Conservation (phyloP, 2,113 vertebrate genomes). For the Epinephelus cyanopodus region DNA sequence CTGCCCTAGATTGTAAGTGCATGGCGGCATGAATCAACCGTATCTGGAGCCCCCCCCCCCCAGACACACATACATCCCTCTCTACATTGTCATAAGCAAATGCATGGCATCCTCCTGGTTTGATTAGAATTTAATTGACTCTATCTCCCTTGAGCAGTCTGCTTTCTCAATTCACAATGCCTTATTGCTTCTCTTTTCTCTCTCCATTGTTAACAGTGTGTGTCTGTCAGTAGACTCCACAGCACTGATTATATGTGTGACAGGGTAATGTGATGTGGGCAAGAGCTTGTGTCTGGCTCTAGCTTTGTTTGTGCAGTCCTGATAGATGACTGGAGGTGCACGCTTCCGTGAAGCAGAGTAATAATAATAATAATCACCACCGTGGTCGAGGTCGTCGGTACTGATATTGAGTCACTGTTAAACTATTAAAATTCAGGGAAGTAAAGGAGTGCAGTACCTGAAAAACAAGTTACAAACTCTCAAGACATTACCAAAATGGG, state of each 20-base stretch:
- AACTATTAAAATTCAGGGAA: slow-evolving; percentile 7
- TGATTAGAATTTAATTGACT: slow-evolving; percentile 61
- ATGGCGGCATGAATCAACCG: slow-evolving; percentile 13
- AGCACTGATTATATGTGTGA: slow-evolving; percentile 24
- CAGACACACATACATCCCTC: background rate
- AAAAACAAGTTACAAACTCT: slow-evolving; percentile 8
- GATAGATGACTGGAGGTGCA: background rate
- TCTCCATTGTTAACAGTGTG: slow-evolving; percentile 26
- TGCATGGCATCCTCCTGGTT: slow-evolving; percentile 41
- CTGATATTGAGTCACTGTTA: slow-evolving; percentile 11
- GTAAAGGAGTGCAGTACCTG: background rate
- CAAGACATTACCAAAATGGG: background rate
- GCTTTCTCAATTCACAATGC: slow-evolving; percentile 35
- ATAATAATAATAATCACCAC: background rate
- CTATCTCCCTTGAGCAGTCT: slow-evolving; percentile 52
- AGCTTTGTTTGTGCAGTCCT: background rate
- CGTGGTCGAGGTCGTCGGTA: background rate
- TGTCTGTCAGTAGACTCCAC: slow-evolving; percentile 23
- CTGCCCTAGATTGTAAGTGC: slow-evolving; percentile 15
- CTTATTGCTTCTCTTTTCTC: slow-evolving; percentile 9
- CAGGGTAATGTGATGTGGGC: slow-evolving; percentile 23
- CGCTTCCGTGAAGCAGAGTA: background rate
- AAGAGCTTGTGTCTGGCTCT: slow-evolving; percentile 5
- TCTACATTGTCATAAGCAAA: slow-evolving; percentile 18
- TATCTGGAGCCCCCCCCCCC: background rate